Evolutionary conservation across 2,888 invertebrate species (phyloP).

Genomic region (Melieria omissa): DNA sequence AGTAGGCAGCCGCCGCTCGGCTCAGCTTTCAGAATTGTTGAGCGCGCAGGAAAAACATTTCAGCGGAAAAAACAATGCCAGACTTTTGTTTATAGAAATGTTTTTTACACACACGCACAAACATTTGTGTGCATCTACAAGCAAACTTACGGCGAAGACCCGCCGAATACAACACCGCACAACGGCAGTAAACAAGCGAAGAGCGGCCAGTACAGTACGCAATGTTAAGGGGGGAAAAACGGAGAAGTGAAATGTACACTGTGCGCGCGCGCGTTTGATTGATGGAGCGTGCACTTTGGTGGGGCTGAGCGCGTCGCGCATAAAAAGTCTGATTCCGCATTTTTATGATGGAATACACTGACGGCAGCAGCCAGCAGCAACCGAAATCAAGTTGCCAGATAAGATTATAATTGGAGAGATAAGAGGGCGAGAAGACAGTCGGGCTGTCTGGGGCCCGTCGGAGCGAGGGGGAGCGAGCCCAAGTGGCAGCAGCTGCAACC

Average conservation of each 20-base stretch:
- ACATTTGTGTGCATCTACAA: background rate
- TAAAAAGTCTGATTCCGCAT: background rate
- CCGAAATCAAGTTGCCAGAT: conserved; percentile 2
- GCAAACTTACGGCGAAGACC: background rate
- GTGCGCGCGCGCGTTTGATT: conserved; percentile 42
- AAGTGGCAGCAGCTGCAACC: background rate
- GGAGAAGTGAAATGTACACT: background rate
- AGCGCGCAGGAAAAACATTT: background rate
- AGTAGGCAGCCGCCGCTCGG: no score
- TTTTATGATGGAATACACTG: background rate
- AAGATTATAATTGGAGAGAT: conserved; percentile 24
- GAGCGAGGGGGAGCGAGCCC: background rate
- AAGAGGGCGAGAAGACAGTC: conserved; percentile 6
- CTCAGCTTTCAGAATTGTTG: no score
- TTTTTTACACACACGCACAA: no score
- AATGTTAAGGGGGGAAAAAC: no score
- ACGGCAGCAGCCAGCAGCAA: background rate
- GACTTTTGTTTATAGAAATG: background rate
- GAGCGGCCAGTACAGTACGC: no score
- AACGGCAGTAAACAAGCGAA: background rate
- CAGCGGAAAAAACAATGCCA: conserved; percentile 2
- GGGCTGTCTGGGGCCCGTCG: background rate
- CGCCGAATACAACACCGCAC: background rate
- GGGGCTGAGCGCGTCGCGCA: background rate
- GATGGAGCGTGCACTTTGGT: conserved; percentile 41